phyloP scores from a whole-genome alignment of 2,113 vertebrate genomes.

The Ardeotis arabs region DNA sequence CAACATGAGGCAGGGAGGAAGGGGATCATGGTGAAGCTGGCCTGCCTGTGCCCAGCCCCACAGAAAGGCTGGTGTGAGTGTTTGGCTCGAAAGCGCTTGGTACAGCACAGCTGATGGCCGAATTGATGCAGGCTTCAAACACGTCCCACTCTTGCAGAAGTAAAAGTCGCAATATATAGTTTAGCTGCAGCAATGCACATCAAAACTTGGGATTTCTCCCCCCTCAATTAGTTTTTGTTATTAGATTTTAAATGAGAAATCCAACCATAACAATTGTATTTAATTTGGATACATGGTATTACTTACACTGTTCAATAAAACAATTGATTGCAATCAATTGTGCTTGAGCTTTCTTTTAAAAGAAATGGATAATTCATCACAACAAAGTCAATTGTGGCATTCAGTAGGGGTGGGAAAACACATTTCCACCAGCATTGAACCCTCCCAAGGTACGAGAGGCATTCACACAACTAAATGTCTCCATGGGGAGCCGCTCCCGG shows the following conservation, averaged over 20 bases:
- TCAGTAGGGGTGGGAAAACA: neutral
- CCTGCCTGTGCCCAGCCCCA: rapidly evolving
- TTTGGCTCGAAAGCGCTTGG: neutral
- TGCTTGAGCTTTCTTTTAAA: neutral
- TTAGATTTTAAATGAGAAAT: neutral
- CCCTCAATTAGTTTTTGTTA: neutral
- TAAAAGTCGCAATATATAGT: neutral
- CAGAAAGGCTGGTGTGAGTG: rapidly evolving
- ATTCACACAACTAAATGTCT: neutral
- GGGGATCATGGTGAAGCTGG: no score
- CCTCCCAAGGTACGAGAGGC: neutral
- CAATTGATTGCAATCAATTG: neutral
- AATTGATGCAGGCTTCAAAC: neutral
- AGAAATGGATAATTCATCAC: neutral
- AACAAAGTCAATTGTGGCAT: neutral
- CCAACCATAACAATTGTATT: neutral
- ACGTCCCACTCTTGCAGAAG: neutral
- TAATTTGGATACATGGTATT: neutral
- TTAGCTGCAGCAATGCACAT: neutral
- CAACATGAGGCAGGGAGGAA: rapidly evolving
- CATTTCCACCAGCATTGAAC: neutral
- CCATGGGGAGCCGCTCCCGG: neutral
- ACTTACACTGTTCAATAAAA: neutral
- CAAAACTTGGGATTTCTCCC: neutral
- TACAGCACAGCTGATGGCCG: neutral